These are phyloP conservation scores for Merops nubicus DNA, from an alignment of 2,113 vertebrate genomes.

Conservation along the genomic window DNA sequence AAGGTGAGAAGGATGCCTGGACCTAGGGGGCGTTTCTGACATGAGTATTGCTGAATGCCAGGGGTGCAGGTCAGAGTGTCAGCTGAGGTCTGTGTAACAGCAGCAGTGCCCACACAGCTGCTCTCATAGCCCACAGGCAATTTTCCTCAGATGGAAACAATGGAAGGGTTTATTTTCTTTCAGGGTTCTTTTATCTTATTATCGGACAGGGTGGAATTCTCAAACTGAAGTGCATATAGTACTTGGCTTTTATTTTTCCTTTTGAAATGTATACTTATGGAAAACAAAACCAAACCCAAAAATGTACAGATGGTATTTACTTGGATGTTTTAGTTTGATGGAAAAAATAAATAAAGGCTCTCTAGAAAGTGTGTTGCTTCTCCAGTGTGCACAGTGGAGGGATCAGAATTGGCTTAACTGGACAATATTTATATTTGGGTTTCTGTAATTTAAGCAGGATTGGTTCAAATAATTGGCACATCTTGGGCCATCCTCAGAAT, in stretches of 20 bases:
- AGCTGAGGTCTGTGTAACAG: not conserved
- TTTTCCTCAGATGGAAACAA: not conserved
- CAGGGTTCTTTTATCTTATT: fast-evolving
- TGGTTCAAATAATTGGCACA: not conserved
- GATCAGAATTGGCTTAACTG: not conserved
- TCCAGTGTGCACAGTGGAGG: not conserved
- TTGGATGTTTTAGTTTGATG: not conserved
- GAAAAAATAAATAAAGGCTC: not conserved
- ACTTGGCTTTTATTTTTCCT: not conserved
- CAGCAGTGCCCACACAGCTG: not conserved
- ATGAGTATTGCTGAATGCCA: not conserved
- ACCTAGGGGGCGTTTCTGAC: not conserved
- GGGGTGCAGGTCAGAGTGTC: not conserved
- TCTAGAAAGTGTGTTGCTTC: not conserved
- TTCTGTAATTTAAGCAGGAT: not conserved
- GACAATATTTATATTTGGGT: not conserved
- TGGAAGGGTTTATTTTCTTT: not conserved
- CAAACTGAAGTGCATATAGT: not conserved
- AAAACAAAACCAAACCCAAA: too few relatives aligned
- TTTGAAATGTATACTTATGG: not conserved
- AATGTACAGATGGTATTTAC: not conserved
- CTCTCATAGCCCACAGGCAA: not conserved
- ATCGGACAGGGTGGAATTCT: not conserved
- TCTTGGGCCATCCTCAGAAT: not conserved
- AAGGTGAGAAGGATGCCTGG: constrained; percentile 78